A percentile compares a stretch with the other conserved stretches of the same genome.
Evolutionary conservation across 2,113 vertebrate species (phyloP).

Genomic region (Paratilapia polleni): DNA sequence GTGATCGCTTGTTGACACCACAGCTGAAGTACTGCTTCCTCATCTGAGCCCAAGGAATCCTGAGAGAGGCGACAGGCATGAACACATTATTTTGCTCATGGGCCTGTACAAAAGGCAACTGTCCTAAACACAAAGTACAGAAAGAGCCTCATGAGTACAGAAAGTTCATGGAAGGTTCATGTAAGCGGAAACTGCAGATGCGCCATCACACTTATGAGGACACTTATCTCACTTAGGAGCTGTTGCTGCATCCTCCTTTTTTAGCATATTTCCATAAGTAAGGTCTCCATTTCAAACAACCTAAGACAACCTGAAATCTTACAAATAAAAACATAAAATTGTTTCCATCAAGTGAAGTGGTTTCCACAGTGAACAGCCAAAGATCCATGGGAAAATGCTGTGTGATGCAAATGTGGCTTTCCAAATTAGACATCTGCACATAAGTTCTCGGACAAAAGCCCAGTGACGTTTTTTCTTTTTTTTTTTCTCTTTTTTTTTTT

Average conservation of each 20-base stretch:
- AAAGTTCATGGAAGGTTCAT: background rate
- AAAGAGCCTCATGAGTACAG: background rate
- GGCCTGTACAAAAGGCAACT: background rate
- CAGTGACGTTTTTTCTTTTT: background rate
- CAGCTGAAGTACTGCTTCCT: constrained; percentile 81
- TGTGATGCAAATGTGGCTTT: background rate
- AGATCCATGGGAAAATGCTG: background rate
- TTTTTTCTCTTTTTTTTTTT: no score
- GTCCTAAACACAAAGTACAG: background rate
- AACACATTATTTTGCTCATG: background rate
- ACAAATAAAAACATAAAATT: background rate
- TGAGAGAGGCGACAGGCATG: constrained; percentile 33
- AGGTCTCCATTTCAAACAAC: background rate
- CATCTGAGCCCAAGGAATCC: constrained; percentile 82
- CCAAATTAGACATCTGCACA: background rate
- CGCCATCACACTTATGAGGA: background rate
- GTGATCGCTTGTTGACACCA: constrained; percentile 75
- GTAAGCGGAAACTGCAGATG: background rate
- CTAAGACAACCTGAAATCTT: background rate
- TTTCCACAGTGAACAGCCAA: background rate
- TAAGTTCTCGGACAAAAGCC: background rate
- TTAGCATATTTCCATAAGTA: background rate
- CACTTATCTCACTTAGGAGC: background rate
- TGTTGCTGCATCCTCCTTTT: background rate
- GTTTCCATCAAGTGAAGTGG: background rate